phyloP scores from a whole-genome alignment of 2,113 vertebrate species.

The Chaetura pelagica region DNA sequence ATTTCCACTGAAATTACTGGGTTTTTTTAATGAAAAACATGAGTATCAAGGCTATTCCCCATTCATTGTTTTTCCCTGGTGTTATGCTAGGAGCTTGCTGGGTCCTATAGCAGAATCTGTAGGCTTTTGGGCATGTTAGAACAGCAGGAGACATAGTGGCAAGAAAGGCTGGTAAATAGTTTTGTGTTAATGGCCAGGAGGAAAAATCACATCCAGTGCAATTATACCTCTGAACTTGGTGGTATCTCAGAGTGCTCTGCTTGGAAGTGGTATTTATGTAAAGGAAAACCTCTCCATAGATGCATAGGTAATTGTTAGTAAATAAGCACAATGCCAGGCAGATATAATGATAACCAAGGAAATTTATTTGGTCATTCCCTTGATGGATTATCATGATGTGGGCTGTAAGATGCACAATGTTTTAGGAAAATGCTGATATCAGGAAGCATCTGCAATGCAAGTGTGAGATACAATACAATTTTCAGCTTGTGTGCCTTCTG shows the following conservation, averaged over 20 bases:
- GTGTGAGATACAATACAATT: too few relatives aligned
- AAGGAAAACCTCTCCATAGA: background rate
- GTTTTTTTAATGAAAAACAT: background rate
- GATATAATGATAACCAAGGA: background rate
- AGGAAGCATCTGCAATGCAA: background rate
- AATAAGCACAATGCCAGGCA: background rate
- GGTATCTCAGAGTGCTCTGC: background rate
- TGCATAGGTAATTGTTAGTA: background rate
- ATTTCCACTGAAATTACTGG: background rate
- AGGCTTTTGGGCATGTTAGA: background rate
- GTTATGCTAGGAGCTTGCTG: background rate
- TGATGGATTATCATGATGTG: background rate
- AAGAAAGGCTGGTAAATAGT: background rate
- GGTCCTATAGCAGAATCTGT: background rate
- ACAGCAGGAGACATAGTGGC: accelerated
- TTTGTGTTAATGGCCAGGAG: background rate
- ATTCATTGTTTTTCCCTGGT: background rate
- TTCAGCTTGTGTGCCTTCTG: background rate
- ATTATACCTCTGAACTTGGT: background rate
- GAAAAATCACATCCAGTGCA: background rate
- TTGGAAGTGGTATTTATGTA: background rate
- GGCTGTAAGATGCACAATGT: background rate
- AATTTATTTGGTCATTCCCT: background rate
- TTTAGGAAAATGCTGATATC: background rate
- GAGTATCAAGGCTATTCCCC: background rate